Base-by-base conservation (phyloP, 2,888 invertebrate species). In the Leptinotarsa tumamoca region DNA sequence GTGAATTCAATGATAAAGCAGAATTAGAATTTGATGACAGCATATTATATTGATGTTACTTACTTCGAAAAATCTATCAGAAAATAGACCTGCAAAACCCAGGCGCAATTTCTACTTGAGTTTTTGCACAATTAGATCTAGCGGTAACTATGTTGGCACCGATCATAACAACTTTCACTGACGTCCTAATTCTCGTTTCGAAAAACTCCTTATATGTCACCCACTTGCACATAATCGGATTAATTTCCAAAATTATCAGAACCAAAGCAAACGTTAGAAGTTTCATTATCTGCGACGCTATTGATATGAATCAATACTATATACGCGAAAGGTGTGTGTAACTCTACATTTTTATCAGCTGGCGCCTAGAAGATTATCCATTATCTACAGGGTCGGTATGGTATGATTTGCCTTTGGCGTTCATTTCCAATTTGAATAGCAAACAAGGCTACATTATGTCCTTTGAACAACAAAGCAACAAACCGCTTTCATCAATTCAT, bases 171-270 rank as follows among this genome's bases (percentile, higher is more conserved):
- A 21, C 23, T 17, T 18, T 66, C 15, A 58, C 7, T n/a, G 63
- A 63, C 15, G 43, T 63, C 63, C 63, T 5, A 10, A 33, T 63
- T 43, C 7, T 63, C 2, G 13, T 63, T 63, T 63, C 63, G 54
- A 76, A 72, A 67, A 78, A 78, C 7, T 68, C 21, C 54, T 78
- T 54, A 23, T 78, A 78, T 17, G 74, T 76, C 70, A 78, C 51
- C 72, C 76, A 78, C 23, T 63, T 61, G 17, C 72, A 51, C 51
- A 56, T 50, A 14, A 18, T 21, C 3, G 50, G 67, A 23, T 52
- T 67, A 17, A 54, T 43, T 14, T 54, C 21, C 51, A 71, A 18
- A 14, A 73, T 58, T 70, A 78, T 68, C 52, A 78, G 54, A 50
- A 78, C 17, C 50, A 75, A 18, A 23, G 33, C 50, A 23, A 51